Evolutionary conservation across 2,113 vertebrate genomes (phyloP).

Genomic region (Cheirogaleus medius): DNA sequence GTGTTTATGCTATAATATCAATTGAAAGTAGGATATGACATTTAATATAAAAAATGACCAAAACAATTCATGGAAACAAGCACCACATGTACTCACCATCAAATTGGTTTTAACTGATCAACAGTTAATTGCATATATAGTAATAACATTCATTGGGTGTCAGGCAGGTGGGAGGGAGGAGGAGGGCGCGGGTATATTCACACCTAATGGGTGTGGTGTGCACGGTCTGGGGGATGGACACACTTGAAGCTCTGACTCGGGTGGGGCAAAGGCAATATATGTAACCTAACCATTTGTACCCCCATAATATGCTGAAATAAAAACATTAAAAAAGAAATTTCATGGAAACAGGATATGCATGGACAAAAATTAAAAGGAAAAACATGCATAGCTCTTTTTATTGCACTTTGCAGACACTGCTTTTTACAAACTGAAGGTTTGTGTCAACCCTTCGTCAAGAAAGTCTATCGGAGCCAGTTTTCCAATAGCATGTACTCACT

Average conservation of each 20-base stretch:
- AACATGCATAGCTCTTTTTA: neutral
- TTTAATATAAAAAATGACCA: conserved; percentile 12
- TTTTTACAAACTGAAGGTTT: neutral
- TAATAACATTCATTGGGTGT: no score
- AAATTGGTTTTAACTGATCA: no score
- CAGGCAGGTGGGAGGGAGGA: no score
- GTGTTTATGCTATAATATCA: conserved; percentile 19
- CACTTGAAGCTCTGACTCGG: no score
- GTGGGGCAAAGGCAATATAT: no score
- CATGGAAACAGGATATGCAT: neutral
- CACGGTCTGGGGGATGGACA: no score
- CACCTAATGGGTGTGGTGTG: no score
- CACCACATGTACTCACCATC: no score
- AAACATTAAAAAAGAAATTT: neutral
- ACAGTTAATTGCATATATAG: no score
- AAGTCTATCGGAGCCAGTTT: neutral
- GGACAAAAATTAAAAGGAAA: neutral
- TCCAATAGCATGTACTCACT: neutral
- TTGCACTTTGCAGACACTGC: neutral
- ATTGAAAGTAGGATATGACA: conserved; percentile 13
- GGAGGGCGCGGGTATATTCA: no score
- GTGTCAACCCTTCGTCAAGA: neutral
- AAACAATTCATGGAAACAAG: neutral
- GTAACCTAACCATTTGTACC: no score
- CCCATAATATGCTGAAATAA: no score